phyloP scores from a whole-genome alignment of 2,888 invertebrate species.

The Cerastis leucographa region DNA sequence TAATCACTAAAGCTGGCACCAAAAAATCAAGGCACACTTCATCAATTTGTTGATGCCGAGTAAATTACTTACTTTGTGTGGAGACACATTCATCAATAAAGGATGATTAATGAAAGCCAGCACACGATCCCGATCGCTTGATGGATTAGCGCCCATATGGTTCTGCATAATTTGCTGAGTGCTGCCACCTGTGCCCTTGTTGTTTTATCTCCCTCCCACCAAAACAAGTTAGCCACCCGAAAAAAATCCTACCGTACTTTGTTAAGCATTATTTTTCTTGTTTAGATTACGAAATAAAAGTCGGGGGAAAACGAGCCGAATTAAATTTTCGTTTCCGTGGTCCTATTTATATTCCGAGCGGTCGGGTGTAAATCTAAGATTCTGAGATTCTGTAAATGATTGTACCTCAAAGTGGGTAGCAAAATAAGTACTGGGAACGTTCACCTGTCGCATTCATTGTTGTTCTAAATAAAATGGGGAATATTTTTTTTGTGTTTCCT shows the following conservation, averaged over 20 bases:
- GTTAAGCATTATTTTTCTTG: constrained; percentile 60
- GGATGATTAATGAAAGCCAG: constrained; percentile 88
- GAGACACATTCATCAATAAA: constrained; percentile 89
- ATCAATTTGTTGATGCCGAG: constrained; percentile 80
- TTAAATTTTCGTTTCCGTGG: constrained; percentile 54
- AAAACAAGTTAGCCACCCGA: constrained; percentile 60
- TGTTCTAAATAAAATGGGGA: constrained; percentile 66
- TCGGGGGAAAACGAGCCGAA: constrained; percentile 48
- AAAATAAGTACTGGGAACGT: constrained; percentile 55
- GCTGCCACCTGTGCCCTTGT: constrained; percentile 85
- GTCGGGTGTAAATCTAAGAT: constrained; percentile 64
- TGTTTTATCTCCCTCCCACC: constrained; percentile 70
- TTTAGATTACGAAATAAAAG: constrained; percentile 58
- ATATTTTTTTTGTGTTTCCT: constrained; percentile 70
- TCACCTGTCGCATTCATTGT: constrained; percentile 69
- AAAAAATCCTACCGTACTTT: constrained; percentile 54
- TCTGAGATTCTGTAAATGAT: constrained; percentile 62
- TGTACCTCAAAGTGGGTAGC: constrained; percentile 53
- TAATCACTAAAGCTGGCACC: constrained; percentile 41
- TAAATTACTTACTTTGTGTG: constrained; percentile 86
- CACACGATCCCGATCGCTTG: constrained; percentile 86
- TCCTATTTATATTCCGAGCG: constrained; percentile 55
- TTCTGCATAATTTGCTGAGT: constrained; percentile 88
- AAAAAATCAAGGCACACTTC: constrained; percentile 80
- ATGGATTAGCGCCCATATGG: constrained; percentile 90